Evolutionary conservation across 2,888 invertebrate genomes (phyloP).

Genomic region (Anaspis maculata): DNA sequence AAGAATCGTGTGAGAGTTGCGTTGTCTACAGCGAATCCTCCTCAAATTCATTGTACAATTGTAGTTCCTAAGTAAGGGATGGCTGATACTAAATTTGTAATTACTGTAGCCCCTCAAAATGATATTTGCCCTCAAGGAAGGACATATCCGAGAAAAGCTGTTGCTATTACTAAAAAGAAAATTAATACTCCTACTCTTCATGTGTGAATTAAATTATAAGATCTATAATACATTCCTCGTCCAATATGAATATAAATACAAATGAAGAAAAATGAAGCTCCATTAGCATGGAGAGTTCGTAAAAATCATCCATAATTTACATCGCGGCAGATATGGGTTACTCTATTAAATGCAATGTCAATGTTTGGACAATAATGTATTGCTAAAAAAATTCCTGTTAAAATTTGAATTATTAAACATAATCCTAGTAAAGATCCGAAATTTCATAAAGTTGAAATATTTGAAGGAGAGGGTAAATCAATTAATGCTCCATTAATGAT

Average conservation of each 20-base stretch:
- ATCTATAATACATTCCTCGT: constrained; percentile 52
- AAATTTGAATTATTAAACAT: constrained; percentile 57
- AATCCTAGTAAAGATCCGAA: constrained; percentile 58
- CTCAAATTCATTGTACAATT: constrained; percentile 66
- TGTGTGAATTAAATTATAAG: constrained; percentile 37
- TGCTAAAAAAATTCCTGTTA: constrained; percentile 59
- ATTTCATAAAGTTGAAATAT: constrained; percentile 60
- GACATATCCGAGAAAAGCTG: constrained; percentile 72
- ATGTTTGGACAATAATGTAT: constrained; percentile 61
- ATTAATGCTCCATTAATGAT: constrained; percentile 52
- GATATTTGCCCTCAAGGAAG: constrained; percentile 75
- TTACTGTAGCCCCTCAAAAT: constrained; percentile 58
- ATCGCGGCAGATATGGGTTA: constrained; percentile 62
- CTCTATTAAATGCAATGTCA: constrained; percentile 55
- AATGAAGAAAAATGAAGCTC: constrained; percentile 65
- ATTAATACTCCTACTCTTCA: constrained; percentile 60
- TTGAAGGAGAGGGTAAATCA: constrained; percentile 52
- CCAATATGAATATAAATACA: constrained; percentile 60
- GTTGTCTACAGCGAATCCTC: constrained; percentile 65
- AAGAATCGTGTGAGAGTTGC: constrained; percentile 69
- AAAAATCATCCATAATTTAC: constrained; percentile 62
- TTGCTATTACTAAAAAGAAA: constrained; percentile 59
- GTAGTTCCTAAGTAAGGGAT: constrained; percentile 57
- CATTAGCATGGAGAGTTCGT: constrained; percentile 60
- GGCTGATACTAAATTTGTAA: constrained; percentile 58